Evolutionary conservation across 2,797 vertebrate species (phyloP).

Genomic region (Cetoscarus ocellatus): DNA sequence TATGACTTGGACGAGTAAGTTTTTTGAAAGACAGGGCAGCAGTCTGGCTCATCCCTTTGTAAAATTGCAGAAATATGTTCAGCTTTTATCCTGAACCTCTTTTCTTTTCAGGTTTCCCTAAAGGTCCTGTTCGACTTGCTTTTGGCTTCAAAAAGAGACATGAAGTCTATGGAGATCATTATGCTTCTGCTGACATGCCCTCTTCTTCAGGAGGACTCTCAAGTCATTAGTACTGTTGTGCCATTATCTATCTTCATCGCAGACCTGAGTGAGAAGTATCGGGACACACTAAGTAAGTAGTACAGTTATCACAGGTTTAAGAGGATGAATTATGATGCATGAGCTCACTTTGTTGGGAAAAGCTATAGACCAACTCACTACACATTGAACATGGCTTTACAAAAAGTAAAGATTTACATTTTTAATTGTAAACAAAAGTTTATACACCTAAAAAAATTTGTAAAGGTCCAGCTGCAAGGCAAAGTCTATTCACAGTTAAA

Average conservation of each 20-base stretch:
- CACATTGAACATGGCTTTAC: too few relatives aligned
- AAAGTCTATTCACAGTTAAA: too few relatives aligned
- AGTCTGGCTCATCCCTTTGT: not conserved
- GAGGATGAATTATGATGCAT: too few relatives aligned
- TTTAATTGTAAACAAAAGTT: too few relatives aligned
- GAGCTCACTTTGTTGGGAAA: too few relatives aligned
- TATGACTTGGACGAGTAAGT: too few relatives aligned
- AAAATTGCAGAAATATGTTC: too few relatives aligned
- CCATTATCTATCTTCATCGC: slow-evolving; percentile 54
- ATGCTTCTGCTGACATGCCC: slow-evolving; percentile 73
- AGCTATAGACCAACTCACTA: too few relatives aligned
- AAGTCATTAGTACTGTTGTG: slow-evolving; percentile 44
- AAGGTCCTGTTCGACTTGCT: slow-evolving; percentile 9
- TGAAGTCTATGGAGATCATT: slow-evolving; percentile 79
- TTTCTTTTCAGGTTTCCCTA: slow-evolving; percentile 56
- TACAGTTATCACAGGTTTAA: not conserved
- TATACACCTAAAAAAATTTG: too few relatives aligned
- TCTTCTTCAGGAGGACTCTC: slow-evolving; percentile 65
- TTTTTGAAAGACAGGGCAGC: not conserved
- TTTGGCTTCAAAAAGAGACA: accelerated
- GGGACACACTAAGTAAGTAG: slow-evolving; percentile 68
- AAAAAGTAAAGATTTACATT: too few relatives aligned
- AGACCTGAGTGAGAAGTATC: slow-evolving; percentile 37
- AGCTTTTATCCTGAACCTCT: too few relatives aligned
- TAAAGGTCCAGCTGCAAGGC: too few relatives aligned